Conservation (phyloP, 2,113 vertebrate genomes). For the Psephotus haematonotus region DNA sequence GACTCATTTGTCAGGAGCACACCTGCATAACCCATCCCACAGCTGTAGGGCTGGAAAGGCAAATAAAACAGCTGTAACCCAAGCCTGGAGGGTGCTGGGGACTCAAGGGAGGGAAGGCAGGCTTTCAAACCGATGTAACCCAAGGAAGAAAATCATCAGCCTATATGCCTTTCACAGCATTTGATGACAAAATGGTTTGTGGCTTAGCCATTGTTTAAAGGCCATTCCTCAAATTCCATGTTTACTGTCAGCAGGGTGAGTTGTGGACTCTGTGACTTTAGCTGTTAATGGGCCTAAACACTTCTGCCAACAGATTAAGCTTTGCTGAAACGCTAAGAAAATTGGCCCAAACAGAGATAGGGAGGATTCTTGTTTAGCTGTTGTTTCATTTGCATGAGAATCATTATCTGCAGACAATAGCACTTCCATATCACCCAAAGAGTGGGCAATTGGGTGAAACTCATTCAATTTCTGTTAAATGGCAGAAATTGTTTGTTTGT, state of each 20-base stretch:
- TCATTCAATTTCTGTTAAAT: slow-evolving; percentile 47
- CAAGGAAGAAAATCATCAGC: slow-evolving; percentile 62
- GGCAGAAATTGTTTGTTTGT: slow-evolving; percentile 42
- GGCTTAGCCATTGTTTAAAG: slow-evolving; percentile 77
- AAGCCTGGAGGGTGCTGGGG: slow-evolving; percentile 27
- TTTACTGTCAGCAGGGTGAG: slow-evolving; percentile 80
- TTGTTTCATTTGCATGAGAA: slow-evolving; percentile 68
- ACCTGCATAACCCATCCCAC: slow-evolving; percentile 57
- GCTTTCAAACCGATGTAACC: slow-evolving; percentile 40
- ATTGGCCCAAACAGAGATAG: slow-evolving; percentile 79
- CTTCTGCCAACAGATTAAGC: slow-evolving; percentile 84
- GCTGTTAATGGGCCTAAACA: slow-evolving; percentile 86
- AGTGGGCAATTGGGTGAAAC: slow-evolving; percentile 39
- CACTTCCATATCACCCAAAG: slow-evolving; percentile 59
- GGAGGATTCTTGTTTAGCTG: slow-evolving; percentile 65
- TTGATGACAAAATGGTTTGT: slow-evolving; percentile 74
- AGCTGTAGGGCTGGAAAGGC: slow-evolving; percentile 44
- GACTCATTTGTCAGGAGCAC: background rate
- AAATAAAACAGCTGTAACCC: slow-evolving; percentile 61
- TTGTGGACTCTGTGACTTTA: slow-evolving; percentile 81
- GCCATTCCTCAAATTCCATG: slow-evolving; percentile 80
- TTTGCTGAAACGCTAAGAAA: slow-evolving; percentile 79
- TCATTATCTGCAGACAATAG: slow-evolving; percentile 70
- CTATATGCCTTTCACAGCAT: slow-evolving; percentile 61
- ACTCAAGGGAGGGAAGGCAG: background rate